These are phyloP conservation scores for Gastrophryne carolinensis DNA, from an alignment of 2,797 vertebrate genomes.

Conservation along the genomic window DNA sequence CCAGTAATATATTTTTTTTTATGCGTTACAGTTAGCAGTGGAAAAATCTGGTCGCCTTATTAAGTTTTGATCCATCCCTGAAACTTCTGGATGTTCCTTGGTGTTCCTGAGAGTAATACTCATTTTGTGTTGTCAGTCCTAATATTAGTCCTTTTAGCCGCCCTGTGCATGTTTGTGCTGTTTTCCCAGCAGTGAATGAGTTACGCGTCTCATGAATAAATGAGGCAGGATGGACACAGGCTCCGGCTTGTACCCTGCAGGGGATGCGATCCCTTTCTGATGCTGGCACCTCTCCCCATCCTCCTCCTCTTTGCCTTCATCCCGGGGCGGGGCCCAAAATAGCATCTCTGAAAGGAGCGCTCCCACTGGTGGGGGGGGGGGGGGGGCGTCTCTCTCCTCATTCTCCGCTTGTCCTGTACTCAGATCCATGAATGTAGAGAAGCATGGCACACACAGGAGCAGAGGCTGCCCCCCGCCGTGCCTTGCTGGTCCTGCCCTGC, in stretches of 20 bases:
- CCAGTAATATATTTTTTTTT: too few relatives aligned
- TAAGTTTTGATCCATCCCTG: too few relatives aligned
- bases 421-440: not conserved
- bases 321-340: not conserved
- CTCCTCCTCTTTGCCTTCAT: not conserved
- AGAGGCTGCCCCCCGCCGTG: not conserved
- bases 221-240: not conserved
- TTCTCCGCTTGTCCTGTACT: not conserved
- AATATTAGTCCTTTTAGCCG: too few relatives aligned
- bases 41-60: too few relatives aligned
- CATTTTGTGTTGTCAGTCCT: too few relatives aligned
- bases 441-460: constrained; percentile 26
- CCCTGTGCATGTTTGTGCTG: too few relatives aligned
- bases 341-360: not conserved
- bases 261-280: not conserved
- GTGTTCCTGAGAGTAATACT: too few relatives aligned
- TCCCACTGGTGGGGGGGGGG: not conserved
- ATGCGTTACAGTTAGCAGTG: too few relatives aligned
- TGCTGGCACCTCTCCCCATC: not conserved
- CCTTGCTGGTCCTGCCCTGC: not conserved
- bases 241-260: not conserved
- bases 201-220: not conserved
- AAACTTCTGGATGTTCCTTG: too few relatives aligned
- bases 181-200: too few relatives aligned
- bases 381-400: not conserved